A percentile compares a stretch with the other conserved stretches of the same genome.
Conservation (phyloP, 2,888 invertebrate genomes). For the Campoletis raptor region DNA sequence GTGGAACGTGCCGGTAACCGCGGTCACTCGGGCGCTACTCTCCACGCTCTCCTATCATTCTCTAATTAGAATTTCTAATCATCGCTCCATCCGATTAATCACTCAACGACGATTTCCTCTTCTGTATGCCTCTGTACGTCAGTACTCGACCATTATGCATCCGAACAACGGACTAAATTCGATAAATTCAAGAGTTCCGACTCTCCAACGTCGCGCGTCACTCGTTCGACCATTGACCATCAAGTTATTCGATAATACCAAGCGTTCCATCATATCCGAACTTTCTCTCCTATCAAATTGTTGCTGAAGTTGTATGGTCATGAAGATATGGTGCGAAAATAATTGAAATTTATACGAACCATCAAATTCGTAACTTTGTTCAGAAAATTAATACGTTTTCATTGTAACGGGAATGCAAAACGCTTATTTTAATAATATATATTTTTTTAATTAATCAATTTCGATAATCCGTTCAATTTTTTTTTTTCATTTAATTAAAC, state of each 20-base stretch:
- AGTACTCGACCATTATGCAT: slow-evolving; percentile 43
- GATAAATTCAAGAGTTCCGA: slow-evolving; percentile 44
- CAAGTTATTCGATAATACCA: slow-evolving; percentile 20
- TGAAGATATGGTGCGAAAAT: not conserved
- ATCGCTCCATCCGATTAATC: slow-evolving; percentile 63
- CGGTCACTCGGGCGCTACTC: slow-evolving; percentile 25
- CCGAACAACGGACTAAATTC: slow-evolving; percentile 24
- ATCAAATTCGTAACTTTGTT: not conserved
- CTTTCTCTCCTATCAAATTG: not conserved
- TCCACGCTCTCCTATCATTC: slow-evolving; percentile 35
- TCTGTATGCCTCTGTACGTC: slow-evolving; percentile 21
- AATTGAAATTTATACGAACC: not conserved
- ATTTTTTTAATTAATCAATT: too few relatives aligned
- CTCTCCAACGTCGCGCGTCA: not conserved
- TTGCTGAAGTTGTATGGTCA: not conserved
- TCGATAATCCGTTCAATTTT: too few relatives aligned
- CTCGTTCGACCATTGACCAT: slow-evolving; percentile 8
- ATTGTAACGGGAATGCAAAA: too few relatives aligned
- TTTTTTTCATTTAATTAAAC: too few relatives aligned
- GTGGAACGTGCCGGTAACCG: slow-evolving; percentile 25
- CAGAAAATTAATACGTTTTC: too few relatives aligned
- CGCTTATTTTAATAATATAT: too few relatives aligned
- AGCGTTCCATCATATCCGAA: not conserved
- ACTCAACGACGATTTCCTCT: slow-evolving; percentile 62
- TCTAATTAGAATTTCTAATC: slow-evolving; percentile 66